Percentiles rank a stretch among this genome's conserved stretches.
phyloP scores from a whole-genome alignment of 2,888 invertebrate species.

The Drosophila lacicola region DNA sequence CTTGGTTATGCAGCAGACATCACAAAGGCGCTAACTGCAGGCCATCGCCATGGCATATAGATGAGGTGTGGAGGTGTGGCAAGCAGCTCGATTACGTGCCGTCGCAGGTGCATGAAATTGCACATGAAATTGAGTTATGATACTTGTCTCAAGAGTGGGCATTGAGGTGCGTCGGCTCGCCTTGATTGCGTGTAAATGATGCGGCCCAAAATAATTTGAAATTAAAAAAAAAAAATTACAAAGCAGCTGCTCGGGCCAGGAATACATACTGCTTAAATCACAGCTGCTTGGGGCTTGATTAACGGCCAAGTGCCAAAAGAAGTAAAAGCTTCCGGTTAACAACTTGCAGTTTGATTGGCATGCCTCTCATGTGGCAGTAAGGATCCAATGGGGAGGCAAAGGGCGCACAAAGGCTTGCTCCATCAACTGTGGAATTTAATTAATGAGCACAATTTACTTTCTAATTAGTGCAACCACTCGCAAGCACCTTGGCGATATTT shows the following conservation, averaged over 20 bases:
- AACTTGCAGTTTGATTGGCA: constrained; percentile 60
- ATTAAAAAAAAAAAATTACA: not conserved
- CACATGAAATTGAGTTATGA: constrained; percentile 76
- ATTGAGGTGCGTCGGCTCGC: constrained; percentile 30
- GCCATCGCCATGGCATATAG: constrained; percentile 41
- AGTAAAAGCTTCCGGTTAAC: constrained; percentile 42
- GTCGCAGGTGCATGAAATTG: constrained; percentile 77
- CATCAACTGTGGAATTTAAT: constrained; percentile 59
- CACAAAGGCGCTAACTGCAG: constrained; percentile 67
- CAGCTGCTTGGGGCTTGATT: constrained; percentile 64
- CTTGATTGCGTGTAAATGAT: constrained; percentile 68
- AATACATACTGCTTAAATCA: constrained; percentile 42
- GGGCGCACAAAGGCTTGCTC: constrained; percentile 14
- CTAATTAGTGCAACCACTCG: constrained; percentile 62
- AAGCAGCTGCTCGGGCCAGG: constrained; percentile 33
- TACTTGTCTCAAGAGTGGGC: constrained; percentile 37
- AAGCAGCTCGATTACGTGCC: constrained; percentile 62
- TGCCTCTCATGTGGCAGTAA: constrained; percentile 3
- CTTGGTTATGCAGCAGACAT: constrained; percentile 62
- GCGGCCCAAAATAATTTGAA: constrained; percentile 24
- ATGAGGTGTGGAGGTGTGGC: constrained; percentile 47
- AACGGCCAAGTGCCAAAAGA: constrained; percentile 59
- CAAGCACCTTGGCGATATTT: constrained; percentile 65
- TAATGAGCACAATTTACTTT: constrained; percentile 76
- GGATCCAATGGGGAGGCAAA: not conserved